Evolutionary conservation across 2,113 vertebrate species (phyloP), one percentile per base, ranked within the genome.

Genomic region (Benitochromis conjunctus): DNA sequence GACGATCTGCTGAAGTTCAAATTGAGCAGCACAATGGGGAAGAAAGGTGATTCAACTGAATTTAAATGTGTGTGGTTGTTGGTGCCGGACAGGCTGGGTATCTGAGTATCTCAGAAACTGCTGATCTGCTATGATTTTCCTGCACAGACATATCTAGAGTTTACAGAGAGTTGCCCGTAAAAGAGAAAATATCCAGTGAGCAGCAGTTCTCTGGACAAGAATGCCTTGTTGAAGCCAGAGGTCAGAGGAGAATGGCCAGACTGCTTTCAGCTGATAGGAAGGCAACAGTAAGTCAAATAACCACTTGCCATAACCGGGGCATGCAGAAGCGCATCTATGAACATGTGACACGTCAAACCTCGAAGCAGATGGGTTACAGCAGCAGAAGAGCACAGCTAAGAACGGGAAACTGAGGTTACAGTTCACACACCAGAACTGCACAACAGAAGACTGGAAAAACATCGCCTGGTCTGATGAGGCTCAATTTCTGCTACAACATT

Each of bases 81-180:
- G 10, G 6, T 19, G 9, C 46, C 0, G 4, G 71, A 51, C 6
- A 13, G 0, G 46, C 10, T 1, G 1, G 24, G 34, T 38, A 3
- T 76, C 43, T 31, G 69, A 51, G 26, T 31, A 31, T 53, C 18
- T 51, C 16, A 76, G 43, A 51, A 76, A 31, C 16, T 51, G 46
- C 71, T 76, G 46, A 76, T 76, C 71, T 76, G 12, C 26, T 51
- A 1, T 3, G 26, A 13, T 53, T 51, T 76, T 76, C 4, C 24
- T 48, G 14, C 9, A 5, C 43, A 24, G 12, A 5, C 64, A 43
- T 69, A 41, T 26, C 21, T 48, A 51, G 18, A 6, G 26, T 76
- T 76, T 19, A 51, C 16, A 51, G 69, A 53, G 26, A 76, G 31
- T 51, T 9, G 6, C 26, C 46, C 26, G 13, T 51, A 31, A 76